Evolutionary conservation across 2,113 vertebrate genomes (phyloP).

Genomic region (Eulemur rufifrons): DNA sequence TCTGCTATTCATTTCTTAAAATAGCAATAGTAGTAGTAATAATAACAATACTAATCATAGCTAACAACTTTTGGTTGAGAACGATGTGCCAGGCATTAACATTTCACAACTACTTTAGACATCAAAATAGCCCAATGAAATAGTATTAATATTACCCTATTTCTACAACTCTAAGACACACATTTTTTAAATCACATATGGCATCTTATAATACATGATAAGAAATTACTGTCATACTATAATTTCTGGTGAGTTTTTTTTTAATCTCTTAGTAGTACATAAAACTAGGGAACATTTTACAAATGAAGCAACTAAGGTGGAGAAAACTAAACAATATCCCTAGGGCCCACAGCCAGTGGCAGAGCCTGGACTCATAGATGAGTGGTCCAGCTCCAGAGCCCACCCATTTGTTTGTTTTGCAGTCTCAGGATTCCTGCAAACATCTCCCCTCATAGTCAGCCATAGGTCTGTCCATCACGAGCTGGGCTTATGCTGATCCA

Average conservation of each 20-base stretch:
- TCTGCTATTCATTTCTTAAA: background rate
- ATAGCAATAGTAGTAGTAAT: background rate
- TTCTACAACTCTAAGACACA: background rate
- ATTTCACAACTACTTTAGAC: background rate
- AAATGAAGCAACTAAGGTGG: background rate
- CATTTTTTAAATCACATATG: background rate
- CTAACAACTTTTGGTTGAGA: background rate
- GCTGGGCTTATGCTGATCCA: background rate
- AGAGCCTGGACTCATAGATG: background rate
- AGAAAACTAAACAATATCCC: background rate
- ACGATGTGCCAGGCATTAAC: background rate
- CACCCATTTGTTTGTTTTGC: background rate
- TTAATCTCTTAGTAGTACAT: background rate
- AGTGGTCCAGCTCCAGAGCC: background rate
- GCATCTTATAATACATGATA: background rate
- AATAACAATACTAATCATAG: background rate
- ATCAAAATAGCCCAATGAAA: background rate
- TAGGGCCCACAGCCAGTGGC: background rate
- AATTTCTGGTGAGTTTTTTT: background rate
- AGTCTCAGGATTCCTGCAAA: background rate
- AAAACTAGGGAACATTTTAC: background rate
- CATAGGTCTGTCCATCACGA: background rate
- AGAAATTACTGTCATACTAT: background rate
- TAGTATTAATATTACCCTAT: background rate
- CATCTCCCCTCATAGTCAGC: background rate